A percentile compares a stretch with the other conserved stretches of the same genome.
These are phyloP conservation scores for Sipha maydis DNA, from an alignment of 2,888 invertebrate genomes.

Conservation along the genomic window DNA sequence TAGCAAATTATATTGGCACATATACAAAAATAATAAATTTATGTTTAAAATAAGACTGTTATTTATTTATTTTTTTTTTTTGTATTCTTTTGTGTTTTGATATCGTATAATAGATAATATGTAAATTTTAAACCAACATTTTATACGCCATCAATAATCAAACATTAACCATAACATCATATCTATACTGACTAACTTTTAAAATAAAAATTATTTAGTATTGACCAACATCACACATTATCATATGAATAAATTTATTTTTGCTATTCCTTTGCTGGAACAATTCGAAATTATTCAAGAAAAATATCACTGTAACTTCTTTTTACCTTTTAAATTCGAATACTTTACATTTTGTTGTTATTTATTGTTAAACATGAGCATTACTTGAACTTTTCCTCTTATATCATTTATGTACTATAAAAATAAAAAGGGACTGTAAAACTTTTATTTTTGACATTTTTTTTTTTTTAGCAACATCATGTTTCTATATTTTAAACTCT, in stretches of 20 bases:
- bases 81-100: too few relatives aligned
- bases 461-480: not conserved
- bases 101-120: too few relatives aligned
- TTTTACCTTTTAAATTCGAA: constrained; percentile 29
- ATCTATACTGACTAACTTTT: too few relatives aligned
- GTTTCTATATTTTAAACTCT: not conserved
- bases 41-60: too few relatives aligned
- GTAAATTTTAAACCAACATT: too few relatives aligned
- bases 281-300: not conserved
- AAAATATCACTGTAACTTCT: constrained; percentile 10
- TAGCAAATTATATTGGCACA: too few relatives aligned
- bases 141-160: too few relatives aligned
- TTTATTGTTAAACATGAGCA: constrained; percentile 9
- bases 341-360: constrained; percentile 16
- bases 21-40: too few relatives aligned
- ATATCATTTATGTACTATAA: not conserved
- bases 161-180: too few relatives aligned
- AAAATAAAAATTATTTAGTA: not conserved
- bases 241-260: not conserved
- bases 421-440: constrained; percentile 16
- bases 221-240: not conserved
- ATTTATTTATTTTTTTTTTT: too few relatives aligned
- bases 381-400: constrained; percentile 22
- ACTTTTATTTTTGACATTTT: constrained; percentile 10
- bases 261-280: not conserved